These are phyloP conservation scores for Egretta garzetta DNA, from an alignment of 2,113 vertebrate species.

Conservation along the genomic window DNA sequence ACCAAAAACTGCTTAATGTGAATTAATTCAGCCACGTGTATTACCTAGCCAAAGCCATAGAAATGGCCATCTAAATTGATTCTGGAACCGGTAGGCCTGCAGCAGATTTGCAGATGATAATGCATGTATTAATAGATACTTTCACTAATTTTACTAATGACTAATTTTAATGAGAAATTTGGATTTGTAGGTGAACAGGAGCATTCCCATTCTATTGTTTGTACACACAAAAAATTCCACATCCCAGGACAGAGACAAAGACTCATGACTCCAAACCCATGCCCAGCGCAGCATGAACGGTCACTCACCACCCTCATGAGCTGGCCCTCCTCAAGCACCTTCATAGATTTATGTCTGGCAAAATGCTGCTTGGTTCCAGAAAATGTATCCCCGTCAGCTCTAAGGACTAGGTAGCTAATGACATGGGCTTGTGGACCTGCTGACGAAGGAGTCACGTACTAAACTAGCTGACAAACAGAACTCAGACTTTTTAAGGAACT, in stretches of 20 bases:
- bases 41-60: conserved; percentile 5
- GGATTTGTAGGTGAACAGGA: conserved; percentile 40
- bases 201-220: neutral
- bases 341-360: neutral
- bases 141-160: conserved; percentile 52
- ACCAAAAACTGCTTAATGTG: conserved; percentile 29
- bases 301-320: neutral
- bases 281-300: neutral
- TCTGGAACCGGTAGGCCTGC: conserved; percentile 39
- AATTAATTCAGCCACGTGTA: conserved; percentile 36
- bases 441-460: neutral
- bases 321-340: neutral
- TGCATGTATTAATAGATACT: conserved; percentile 47
- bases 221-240: neutral
- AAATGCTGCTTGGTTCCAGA: neutral
- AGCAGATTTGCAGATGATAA: conserved; percentile 49
- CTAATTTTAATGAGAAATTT: conserved; percentile 57
- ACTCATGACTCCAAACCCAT: neutral
- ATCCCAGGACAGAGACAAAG: neutral
- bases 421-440: neutral
- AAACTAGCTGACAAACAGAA: neutral
- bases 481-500: too few relatives aligned
- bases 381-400: neutral
- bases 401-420: neutral
- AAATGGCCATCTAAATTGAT: conserved; percentile 44